A percentile compares a stretch with the other conserved stretches of the same genome.
phyloP scores from a whole-genome alignment of 2,113 vertebrate species.

The Agapornis roseicollis region DNA sequence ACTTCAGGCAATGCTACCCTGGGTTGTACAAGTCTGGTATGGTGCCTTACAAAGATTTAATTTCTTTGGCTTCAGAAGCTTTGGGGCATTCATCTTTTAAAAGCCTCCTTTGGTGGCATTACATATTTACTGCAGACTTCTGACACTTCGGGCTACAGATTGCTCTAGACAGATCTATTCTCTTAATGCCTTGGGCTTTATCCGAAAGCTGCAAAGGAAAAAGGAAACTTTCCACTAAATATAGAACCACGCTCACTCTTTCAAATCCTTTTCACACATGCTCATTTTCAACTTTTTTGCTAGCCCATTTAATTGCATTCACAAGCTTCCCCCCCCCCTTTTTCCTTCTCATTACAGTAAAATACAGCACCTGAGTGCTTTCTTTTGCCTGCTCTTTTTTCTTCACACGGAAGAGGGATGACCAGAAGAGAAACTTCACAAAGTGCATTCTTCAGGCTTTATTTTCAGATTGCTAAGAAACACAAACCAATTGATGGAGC shows the following conservation, averaged over 20 bases:
- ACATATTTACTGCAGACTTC: neutral
- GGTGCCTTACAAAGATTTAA: neutral
- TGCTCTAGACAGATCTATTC: neutral
- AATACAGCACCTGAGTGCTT: neutral
- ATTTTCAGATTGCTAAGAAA: neutral
- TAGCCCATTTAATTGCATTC: slow-evolving; percentile 11
- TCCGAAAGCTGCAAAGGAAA: neutral
- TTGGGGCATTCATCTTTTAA: neutral
- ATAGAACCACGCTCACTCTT: neutral
- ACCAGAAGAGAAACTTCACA: neutral
- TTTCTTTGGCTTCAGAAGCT: neutral
- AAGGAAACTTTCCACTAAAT: slow-evolving; percentile 19
- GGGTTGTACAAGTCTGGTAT: neutral
- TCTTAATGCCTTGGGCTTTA: neutral
- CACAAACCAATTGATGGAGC: neutral
- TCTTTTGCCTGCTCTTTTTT: neutral
- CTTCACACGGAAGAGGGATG: neutral
- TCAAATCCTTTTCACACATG: neutral
- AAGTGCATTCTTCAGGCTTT: neutral
- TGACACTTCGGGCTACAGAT: neutral
- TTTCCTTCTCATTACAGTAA: neutral
- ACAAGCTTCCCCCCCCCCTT: neutral
- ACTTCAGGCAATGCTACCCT: neutral
- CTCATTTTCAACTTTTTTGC: neutral
- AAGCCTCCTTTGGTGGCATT: neutral